Percentiles rank a stretch among this genome's conserved stretches.
These are phyloP conservation scores for Eunapius fragilis DNA, from an alignment of 37 sponge, comb jelly and placozoan species.

Conservation along the genomic window DNA sequence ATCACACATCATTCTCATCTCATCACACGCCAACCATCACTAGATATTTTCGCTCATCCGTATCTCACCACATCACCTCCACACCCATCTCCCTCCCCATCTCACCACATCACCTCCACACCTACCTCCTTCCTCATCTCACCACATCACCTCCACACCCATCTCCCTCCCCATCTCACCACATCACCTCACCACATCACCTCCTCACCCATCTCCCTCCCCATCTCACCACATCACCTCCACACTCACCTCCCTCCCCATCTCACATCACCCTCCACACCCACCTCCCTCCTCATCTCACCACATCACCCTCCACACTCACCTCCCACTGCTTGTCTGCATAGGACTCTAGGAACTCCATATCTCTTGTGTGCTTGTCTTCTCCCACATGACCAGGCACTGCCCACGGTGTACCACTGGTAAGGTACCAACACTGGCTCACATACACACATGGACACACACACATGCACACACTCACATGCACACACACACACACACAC, in stretches of 20 bases:
- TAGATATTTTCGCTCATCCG: too few species aligned
- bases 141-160: too few species aligned
- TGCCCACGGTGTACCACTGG: conserved; percentile 65
- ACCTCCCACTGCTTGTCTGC: conserved; percentile 93
- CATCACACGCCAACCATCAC: too few species aligned
- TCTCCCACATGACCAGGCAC: conserved; percentile 53
- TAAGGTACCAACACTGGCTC: too few species aligned
- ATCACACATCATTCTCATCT: too few species aligned
- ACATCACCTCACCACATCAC: background rate
- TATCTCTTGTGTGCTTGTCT: conserved; percentile 83
- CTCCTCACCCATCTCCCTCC: background rate
- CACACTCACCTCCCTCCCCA: background rate
- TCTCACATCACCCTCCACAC: background rate
- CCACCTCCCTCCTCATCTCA: background rate
- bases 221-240: background rate
- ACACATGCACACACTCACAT: conserved; percentile 38
- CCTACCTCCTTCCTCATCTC: too few species aligned
- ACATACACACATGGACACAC: conserved; percentile 20
- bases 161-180: too few species aligned
- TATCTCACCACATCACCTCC: too few species aligned
- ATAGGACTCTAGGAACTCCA: conserved; percentile 72
- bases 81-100: too few species aligned
- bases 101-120: too few species aligned
- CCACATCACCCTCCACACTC: background rate
- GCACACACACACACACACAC: background rate